Evolutionary conservation across 2,888 invertebrate genomes (phyloP), one percentile per base, ranked within the genome.

Genomic region (Netelia virgata): DNA sequence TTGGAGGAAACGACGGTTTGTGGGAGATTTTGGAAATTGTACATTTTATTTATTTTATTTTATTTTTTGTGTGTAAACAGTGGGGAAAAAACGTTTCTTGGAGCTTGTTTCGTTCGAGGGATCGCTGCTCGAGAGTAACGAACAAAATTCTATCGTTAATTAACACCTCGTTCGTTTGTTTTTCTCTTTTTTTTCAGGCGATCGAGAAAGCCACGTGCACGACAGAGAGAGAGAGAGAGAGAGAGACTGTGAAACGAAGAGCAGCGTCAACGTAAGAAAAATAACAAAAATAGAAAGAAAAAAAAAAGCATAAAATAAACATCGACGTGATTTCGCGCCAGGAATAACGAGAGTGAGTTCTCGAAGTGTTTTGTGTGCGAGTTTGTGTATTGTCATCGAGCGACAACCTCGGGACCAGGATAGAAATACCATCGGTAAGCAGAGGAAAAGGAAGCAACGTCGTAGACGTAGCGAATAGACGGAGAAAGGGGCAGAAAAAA

Each of bases 281-380:
- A 36, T 6, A 36, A 36, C 6, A 8, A 6, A 36, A 11, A 72
- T 47, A 53, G 68, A 28, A 77, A 59, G 50, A 20, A 16, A 55
- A 43, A n/a, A n/a, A n/a, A 43, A 59, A 61, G 61, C 6, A 0
- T 36, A 86, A 69, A 86, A 85, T 82, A 83, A 88, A 83, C 89
- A 88, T 89, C 83, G 76, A 86, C 90, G 88, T 90, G 90, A 88
- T 90, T 90, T 89, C 89, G 8, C 89, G 90, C 87, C 82, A 79
- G 72, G 76, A 64, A 79, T 57, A 16, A 57, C 57, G 57, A 57
- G 57, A 57, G 57, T 57, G 57, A 57, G 18, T 57, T 18, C n/a
- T 8, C n/a, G 16, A 18, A 57, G 57, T 57, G 57, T 18, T 57
- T 57, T 57, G 53, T 57, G 57, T 18, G 57, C 18, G 57, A 57